A percentile compares a stretch with the other conserved stretches of the same genome.
Evolutionary conservation across 2,888 invertebrate genomes (phyloP).

Genomic region (Caenorhabditis sp.): DNA sequence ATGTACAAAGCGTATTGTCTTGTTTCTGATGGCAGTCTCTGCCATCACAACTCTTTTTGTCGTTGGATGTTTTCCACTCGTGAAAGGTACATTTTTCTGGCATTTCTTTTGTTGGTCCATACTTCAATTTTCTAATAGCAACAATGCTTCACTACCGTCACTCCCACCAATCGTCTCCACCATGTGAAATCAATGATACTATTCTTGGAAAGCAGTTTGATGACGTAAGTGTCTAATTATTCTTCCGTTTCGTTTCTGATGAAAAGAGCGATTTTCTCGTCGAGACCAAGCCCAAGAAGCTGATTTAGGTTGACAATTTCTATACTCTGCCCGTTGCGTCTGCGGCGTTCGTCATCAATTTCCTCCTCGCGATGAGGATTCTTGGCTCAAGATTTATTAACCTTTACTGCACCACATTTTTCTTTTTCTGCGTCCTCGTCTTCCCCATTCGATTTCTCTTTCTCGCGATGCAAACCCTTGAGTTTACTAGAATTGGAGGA

Average conservation of each 20-base stretch:
- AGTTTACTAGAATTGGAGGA: slow-evolving; percentile 21
- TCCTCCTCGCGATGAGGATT: slow-evolving; percentile 1
- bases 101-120: no score
- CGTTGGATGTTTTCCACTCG: slow-evolving; percentile 25
- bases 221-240: no score
- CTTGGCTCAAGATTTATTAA: slow-evolving; percentile 8
- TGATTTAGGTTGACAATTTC: slow-evolving; percentile 8
- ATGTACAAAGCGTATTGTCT: not conserved
- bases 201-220: slow-evolving; percentile 2
- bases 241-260: no score
- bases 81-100: not conserved
- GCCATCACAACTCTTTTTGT: not conserved
- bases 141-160: slow-evolving; percentile 18
- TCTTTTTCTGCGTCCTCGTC: slow-evolving; percentile 16
- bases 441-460: slow-evolving; percentile 13
- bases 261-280: no score
- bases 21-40: slow-evolving; percentile 8
- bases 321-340: not conserved
- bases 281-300: not conserved
- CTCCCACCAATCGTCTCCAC: no score
- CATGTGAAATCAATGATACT: slow-evolving; percentile 17
- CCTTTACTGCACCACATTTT: slow-evolving; percentile 5
- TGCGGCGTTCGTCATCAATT: slow-evolving; percentile 5
- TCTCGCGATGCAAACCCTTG: slow-evolving; percentile 17
- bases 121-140: no score